These are phyloP conservation scores for Agrochola lota DNA, from an alignment of 2,888 invertebrate genomes.

Conservation along the genomic window DNA sequence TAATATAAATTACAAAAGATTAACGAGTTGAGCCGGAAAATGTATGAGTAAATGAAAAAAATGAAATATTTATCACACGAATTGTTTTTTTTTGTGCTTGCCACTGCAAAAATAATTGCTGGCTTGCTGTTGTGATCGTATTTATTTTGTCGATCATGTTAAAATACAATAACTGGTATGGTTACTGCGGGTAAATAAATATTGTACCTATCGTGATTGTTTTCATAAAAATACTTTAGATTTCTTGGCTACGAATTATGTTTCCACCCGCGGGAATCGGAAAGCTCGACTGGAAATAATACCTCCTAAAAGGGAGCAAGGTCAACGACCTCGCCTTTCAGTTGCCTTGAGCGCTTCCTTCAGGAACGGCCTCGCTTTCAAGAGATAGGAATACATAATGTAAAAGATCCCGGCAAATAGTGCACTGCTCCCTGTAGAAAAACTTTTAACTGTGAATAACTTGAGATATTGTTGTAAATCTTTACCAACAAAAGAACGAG, in stretches of 20 bases:
- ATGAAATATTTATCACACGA: background rate
- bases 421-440: background rate
- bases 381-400: background rate
- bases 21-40: slow-evolving; percentile 6
- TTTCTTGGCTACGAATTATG: slow-evolving; percentile 7
- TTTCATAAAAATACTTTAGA: background rate
- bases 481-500: background rate
- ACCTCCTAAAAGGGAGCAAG: background rate
- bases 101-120: slow-evolving; percentile 5
- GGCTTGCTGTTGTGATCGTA: background rate
- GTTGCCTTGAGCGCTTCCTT: slow-evolving; percentile 33
- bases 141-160: slow-evolving; percentile 10
- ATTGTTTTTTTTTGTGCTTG: too few relatives aligned
- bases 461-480: background rate
- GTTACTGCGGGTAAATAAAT: background rate
- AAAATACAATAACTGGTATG: slow-evolving; percentile 4
- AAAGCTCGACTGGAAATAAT: slow-evolving; percentile 7
- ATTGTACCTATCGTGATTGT: background rate
- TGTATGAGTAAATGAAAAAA: background rate
- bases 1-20: slow-evolving; percentile 5
- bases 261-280: slow-evolving; percentile 1
- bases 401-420: background rate
- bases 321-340: slow-evolving; percentile 23
- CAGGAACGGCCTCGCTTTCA: slow-evolving; percentile 9
- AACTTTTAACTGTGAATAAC: background rate